Base-by-base conservation (phyloP, 2,797 vertebrate genomes). In the Pogoniulus pusillus region DNA sequence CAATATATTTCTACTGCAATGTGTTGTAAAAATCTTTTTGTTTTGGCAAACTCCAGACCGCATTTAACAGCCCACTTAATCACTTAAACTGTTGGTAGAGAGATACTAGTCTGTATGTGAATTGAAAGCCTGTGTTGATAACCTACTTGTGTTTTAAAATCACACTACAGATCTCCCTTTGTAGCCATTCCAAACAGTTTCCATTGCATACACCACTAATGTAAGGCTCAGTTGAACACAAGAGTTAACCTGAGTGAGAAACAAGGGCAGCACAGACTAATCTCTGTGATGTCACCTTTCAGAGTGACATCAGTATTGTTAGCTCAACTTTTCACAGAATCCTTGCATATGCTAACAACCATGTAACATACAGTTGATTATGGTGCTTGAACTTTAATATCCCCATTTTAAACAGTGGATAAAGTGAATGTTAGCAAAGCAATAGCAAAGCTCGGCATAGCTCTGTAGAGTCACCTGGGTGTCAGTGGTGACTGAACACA, bases 221-320 rank as follows among this genome's bases (percentile, higher is more conserved):
- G 34, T 64, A 30, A 82, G 49, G 79, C 75, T 89, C 54, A 80
- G 62, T 68, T 22, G 45, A 89, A 85, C 64, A 76, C 68, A 79
- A 0, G 9, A 95, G 87, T 72, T 89, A 93, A 90, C 58, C 72
- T 77, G 62, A 37, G 39, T 60, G 59, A 69, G 62, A 59, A 90
- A 89, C 72, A 95, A 95, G 63, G 75, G 73, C 78, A 94, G 81
- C 78, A 93, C 62, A 79, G 91, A 92, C 26, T 3, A 0, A 53
- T 77, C 79, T 93, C 86, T 70, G 66, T 85, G 69, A 90, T 93
- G 88, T 57, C 94, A 93, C 82, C 57, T 96, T 91, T 70, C 93
- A 94, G 76, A 49, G 66, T 85, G 70, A 86, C 92, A 87, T 64
- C 49, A 49, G 55, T 45, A 75, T 17, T 41, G 57, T 88, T 89